A percentile compares a stretch with the other conserved stretches of the same genome.
These are phyloP conservation scores for Xiphias gladius DNA, from an alignment of 2,113 vertebrate species.

Conservation along the genomic window DNA sequence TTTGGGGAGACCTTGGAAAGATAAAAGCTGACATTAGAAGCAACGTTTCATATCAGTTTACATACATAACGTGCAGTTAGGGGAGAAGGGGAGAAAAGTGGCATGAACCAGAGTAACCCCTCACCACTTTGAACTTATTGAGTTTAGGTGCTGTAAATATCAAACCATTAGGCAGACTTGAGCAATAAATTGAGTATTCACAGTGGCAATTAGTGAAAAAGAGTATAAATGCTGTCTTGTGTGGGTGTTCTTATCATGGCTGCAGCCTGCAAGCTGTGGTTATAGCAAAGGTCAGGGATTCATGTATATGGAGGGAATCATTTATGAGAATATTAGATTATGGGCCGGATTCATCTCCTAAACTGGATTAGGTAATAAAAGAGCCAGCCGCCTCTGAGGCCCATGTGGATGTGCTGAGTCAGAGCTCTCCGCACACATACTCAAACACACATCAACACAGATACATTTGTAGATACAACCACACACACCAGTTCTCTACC, in stretches of 20 bases:
- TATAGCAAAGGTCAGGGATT: conserved; percentile 71
- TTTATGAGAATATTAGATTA: conserved; percentile 83
- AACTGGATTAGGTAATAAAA: conserved; percentile 85
- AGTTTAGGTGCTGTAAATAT: conserved; percentile 12
- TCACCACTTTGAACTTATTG: background rate
- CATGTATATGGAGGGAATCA: conserved; percentile 72
- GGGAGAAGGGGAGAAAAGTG: background rate
- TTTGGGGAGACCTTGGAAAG: conserved; percentile 19
- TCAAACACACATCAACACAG: conserved; percentile 20
- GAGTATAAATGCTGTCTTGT: conserved; percentile 17
- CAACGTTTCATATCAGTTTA: conserved; percentile 32
- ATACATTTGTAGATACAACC: conserved; percentile 3
- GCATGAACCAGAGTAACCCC: conserved; percentile 5
- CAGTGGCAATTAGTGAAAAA: conserved; percentile 43
- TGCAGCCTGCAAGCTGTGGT: conserved; percentile 39
- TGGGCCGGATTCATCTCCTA: conserved; percentile 76
- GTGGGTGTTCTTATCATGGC: conserved; percentile 53
- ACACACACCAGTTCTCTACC: conserved; percentile 4
- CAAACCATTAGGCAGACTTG: conserved; percentile 20
- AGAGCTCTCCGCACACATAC: conserved; percentile 46
- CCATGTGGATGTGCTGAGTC: conserved; percentile 75
- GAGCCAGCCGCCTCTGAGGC: conserved; percentile 60
- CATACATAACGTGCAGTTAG: background rate
- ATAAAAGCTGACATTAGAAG: conserved; percentile 40
- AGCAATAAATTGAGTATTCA: conserved; percentile 22